phyloP scores from a whole-genome alignment of 30 jellyfish, hydroid and myxozoan genomes.

The Mastigias papua region DNA sequence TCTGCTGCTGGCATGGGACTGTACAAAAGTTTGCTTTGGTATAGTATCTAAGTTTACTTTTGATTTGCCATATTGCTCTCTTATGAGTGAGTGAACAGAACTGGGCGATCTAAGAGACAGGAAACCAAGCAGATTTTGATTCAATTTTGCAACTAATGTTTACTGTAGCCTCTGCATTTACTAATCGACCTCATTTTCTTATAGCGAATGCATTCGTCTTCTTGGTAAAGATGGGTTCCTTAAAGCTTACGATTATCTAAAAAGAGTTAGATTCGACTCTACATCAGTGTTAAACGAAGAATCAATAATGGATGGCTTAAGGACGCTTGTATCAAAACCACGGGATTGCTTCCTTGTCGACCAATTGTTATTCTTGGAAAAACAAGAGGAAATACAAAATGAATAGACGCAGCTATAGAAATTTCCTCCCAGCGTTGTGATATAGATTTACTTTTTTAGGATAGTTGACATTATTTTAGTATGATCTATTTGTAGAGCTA shows the following conservation, averaged over 20 bases:
- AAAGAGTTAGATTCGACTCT: constrained; percentile 57
- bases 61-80: too few species aligned
- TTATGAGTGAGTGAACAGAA: too few species aligned
- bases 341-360: constrained; percentile 90
- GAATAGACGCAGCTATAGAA: constrained; percentile 15
- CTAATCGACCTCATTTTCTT: too few species aligned
- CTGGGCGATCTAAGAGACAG: too few species aligned
- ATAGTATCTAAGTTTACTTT: too few species aligned
- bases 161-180: too few species aligned
- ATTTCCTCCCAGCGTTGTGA: background rate
- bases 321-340: constrained; percentile 62
- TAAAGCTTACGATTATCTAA: constrained; percentile 73
- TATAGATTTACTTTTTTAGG: background rate
- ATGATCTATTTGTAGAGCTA: too few species aligned
- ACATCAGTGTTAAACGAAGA: constrained; percentile 65
- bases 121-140: too few species aligned
- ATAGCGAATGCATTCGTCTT: constrained; percentile 85
- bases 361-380: constrained; percentile 84
- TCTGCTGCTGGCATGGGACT: too few species aligned
- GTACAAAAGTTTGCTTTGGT: too few species aligned
- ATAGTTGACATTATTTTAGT: too few species aligned
- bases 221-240: constrained; percentile 86
- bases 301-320: constrained; percentile 70
- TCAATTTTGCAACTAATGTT: too few species aligned
- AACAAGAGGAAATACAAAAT: constrained; percentile 71